phyloP scores from a whole-genome alignment of 2,797 vertebrate species.

The Telmatherina bonti region DNA sequence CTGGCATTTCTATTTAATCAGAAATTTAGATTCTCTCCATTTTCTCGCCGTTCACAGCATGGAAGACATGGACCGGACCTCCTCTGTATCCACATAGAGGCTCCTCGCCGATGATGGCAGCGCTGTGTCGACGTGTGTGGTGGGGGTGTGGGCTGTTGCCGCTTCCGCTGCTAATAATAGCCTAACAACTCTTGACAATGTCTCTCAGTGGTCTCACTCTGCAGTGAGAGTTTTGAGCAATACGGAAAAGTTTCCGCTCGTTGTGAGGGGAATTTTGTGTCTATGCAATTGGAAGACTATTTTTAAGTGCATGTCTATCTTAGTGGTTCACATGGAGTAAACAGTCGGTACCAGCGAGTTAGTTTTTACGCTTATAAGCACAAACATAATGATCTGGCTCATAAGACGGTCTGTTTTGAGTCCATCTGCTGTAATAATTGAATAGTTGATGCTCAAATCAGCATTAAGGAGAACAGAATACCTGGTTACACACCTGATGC shows the following conservation, averaged over 20 bases:
- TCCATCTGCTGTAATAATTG: conserved; percentile 8
- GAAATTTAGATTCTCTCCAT: conserved; percentile 69
- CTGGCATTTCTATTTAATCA: conserved; percentile 86
- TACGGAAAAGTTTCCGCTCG: conserved; percentile 38
- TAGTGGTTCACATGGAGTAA: background rate
- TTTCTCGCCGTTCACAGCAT: conserved; percentile 32
- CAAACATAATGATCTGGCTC: too few relatives aligned
- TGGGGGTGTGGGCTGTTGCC: conserved; percentile 25
- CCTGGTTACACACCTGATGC: background rate
- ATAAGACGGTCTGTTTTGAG: background rate
- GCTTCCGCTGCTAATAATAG: conserved; percentile 86
- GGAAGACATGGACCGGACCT: conserved; percentile 49
- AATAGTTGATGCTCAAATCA: background rate
- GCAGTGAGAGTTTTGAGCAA: conserved; percentile 33
- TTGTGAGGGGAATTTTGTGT: conserved; percentile 3
- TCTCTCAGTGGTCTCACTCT: conserved; percentile 37
- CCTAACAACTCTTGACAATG: conserved; percentile 71
- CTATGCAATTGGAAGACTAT: background rate
- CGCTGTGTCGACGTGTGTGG: conserved; percentile 34
- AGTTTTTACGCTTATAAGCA: too few relatives aligned
- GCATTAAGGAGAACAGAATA: background rate
- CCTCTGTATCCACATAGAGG: conserved; percentile 89
- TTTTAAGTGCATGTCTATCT: background rate
- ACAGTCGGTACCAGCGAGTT: background rate
- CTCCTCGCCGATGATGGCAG: conserved; percentile 88